phyloP scores from a whole-genome alignment of 2,113 vertebrate species.

The Fregetta grallaria region DNA sequence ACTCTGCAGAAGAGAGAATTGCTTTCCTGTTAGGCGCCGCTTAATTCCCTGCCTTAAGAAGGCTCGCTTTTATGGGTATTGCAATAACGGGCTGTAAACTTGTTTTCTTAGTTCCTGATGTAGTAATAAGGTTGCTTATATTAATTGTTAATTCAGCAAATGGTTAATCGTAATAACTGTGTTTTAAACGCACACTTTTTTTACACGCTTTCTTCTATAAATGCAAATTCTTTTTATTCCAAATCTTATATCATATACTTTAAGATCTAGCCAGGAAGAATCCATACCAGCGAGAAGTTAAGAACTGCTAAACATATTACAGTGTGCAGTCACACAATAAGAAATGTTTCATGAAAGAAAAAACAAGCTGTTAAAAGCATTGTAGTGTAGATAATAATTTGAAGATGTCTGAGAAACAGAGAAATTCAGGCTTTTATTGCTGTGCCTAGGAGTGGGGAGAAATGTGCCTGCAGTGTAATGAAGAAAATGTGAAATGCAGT shows the following conservation, averaged over 20 bases:
- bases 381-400: neutral
- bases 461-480: neutral
- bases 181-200: constrained; percentile 9
- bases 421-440: neutral
- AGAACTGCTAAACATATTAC: neutral
- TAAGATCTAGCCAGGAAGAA: constrained; percentile 30
- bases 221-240: constrained; percentile 16
- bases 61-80: neutral
- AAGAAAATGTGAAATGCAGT: neutral
- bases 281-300: neutral
- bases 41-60: neutral
- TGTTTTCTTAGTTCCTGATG: constrained; percentile 9
- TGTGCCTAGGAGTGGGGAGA: neutral
- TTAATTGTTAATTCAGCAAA: constrained; percentile 13
- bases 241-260: neutral
- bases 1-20: neutral
- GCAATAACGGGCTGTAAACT: neutral
- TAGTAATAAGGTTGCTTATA: neutral
- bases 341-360: neutral
- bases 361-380: neutral
- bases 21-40: neutral
- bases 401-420: neutral
- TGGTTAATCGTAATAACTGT: neutral
- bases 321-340: neutral
- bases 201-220: neutral